Conservation (phyloP, 2,888 invertebrate species). For the Cephonodes hylas region DNA sequence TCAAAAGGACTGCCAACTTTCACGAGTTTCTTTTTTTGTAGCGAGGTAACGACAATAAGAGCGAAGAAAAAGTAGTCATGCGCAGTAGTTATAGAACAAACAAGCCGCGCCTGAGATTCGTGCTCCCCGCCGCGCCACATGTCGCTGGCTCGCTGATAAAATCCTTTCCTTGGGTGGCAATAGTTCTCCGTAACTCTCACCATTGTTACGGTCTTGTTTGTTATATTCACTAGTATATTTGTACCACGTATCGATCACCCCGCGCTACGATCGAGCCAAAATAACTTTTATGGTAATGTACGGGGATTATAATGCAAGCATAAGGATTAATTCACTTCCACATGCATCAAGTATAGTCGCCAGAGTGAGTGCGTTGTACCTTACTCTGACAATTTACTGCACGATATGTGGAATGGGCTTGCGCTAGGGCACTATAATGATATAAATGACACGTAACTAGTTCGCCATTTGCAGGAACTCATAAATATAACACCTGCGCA, state of each 20-base stretch:
- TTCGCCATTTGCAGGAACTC: neutral
- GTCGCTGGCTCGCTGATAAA: constrained; percentile 46
- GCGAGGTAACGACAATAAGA: neutral
- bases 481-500: neutral
- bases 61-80: neutral
- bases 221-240: neutral
- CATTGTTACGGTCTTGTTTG: constrained; percentile 55
- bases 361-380: neutral
- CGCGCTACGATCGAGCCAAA: constrained; percentile 17
- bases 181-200: constrained; percentile 52
- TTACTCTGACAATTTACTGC: neutral
- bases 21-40: neutral
- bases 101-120: constrained; percentile 23
- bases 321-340: constrained; percentile 40
- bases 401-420: neutral
- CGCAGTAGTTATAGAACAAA: constrained; percentile 24
- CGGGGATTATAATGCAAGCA: constrained; percentile 16
- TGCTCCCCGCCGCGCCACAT: constrained; percentile 51
- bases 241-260: neutral
- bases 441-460: neutral
- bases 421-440: neutral
- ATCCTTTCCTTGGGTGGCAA: constrained; percentile 63
- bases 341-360: constrained; percentile 38
- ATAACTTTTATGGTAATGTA: constrained; percentile 59
- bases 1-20: constrained; percentile 14